These are phyloP conservation scores for Ochotona curzoniae DNA, from an alignment of 2,113 vertebrate species.

Conservation along the genomic window DNA sequence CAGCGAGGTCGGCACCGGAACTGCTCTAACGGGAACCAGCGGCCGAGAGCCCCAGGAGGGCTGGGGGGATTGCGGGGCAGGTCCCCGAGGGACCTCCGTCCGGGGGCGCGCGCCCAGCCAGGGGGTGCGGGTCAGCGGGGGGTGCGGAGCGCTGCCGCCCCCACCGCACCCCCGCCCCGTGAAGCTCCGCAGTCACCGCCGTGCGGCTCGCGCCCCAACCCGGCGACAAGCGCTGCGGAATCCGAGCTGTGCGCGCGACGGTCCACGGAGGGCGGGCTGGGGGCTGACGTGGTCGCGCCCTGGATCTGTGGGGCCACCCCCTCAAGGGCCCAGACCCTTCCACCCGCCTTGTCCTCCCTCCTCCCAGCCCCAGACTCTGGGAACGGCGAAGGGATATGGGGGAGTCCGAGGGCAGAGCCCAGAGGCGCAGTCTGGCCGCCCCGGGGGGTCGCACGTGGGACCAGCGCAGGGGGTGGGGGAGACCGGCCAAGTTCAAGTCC, in stretches of 20 bases:
- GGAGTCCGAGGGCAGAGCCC: background rate
- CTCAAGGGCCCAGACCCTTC: background rate
- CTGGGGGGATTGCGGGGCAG: background rate
- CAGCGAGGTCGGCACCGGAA: constrained; percentile 59
- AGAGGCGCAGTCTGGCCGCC: background rate
- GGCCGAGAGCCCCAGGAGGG: background rate
- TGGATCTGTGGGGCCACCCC: background rate
- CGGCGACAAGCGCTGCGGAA: background rate
- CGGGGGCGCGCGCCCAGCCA: background rate
- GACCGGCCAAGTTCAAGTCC: background rate
- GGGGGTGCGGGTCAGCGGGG: background rate
- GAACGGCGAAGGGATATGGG: background rate
- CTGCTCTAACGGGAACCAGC: constrained; percentile 6
- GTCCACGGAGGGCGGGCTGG: background rate
- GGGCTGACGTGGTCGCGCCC: background rate
- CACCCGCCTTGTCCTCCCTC: background rate
- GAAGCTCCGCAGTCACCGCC: background rate
- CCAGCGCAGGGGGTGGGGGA: background rate
- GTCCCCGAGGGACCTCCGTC: background rate
- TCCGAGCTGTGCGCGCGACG: background rate
- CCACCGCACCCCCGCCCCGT: background rate
- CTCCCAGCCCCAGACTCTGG: background rate
- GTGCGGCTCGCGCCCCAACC: background rate
- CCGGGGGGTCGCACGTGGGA: background rate
- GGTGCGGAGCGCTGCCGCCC: background rate